Conservation (phyloP, 2,888 invertebrate species). For the Hecatera dysodea region DNA sequence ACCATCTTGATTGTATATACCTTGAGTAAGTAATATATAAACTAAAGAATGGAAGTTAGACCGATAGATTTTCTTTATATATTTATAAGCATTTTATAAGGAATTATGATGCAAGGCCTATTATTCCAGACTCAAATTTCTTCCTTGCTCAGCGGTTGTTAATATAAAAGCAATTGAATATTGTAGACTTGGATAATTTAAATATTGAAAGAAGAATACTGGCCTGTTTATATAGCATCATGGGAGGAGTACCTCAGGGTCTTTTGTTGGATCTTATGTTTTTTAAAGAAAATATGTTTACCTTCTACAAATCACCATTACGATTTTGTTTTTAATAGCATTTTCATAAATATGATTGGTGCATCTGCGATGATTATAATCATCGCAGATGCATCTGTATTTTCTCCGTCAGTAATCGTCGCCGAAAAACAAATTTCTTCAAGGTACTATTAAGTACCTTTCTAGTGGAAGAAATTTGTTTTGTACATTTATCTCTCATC, state of each 20-base stretch:
- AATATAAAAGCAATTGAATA: conserved; percentile 3
- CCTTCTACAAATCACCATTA: background rate
- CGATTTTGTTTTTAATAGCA: background rate
- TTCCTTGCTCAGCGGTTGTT: background rate
- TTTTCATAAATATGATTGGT: no score
- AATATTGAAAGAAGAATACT: background rate
- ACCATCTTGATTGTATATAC: background rate
- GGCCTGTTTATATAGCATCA: background rate
- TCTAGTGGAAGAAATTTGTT: no score
- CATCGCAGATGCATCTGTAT: background rate
- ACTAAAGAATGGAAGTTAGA: no score
- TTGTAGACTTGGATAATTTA: background rate
- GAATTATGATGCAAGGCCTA: background rate
- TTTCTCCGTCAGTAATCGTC: background rate
- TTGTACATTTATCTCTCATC: no score
- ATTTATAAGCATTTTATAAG: conserved; percentile 13
- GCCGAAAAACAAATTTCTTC: background rate
- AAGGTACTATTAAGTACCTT: background rate
- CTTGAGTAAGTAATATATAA: background rate
- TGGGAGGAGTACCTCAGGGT: background rate
- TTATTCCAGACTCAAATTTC: background rate
- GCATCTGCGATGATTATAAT: no score
- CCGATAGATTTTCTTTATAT: background rate
- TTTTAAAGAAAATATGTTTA: background rate
- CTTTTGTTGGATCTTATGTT: background rate